These are phyloP conservation scores for Fundulus diaphanus DNA, from an alignment of 2,797 vertebrate genomes.

Conservation along the genomic window DNA sequence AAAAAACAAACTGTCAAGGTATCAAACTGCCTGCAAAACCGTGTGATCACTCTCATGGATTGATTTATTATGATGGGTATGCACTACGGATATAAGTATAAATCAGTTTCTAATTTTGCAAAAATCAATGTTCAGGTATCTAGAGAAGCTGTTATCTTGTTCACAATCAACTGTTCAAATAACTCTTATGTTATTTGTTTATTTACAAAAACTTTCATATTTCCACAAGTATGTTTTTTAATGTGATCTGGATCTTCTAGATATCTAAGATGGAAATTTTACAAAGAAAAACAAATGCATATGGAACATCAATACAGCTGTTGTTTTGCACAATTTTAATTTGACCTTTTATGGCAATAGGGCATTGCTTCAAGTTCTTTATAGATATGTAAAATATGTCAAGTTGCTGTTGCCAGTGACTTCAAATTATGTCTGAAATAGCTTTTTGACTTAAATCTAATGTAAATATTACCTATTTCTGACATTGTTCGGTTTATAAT, in stretches of 20 bases:
- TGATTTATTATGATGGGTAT: not conserved
- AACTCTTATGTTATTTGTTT: too few species aligned
- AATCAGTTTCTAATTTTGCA: too few species aligned
- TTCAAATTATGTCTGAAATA: not conserved
- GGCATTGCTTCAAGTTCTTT: not conserved
- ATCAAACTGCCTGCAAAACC: too few species aligned
- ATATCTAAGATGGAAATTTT: not conserved
- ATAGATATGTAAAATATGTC: not conserved
- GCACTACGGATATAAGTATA: too few species aligned
- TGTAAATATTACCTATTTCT: not conserved
- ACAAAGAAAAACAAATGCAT: not conserved
- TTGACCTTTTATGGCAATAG: not conserved
- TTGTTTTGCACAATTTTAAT: not conserved
- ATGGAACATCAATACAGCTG: not conserved
- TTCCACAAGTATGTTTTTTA: not conserved
- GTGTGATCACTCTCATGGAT: not conserved
- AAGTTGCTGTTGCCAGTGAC: not conserved
- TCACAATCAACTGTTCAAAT: not conserved
- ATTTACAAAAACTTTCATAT: too few species aligned
- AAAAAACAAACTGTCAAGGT: not conserved
- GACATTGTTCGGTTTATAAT: not conserved
- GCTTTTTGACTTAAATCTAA: not conserved
- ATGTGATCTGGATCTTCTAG: not conserved
- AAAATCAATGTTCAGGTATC: not conserved
- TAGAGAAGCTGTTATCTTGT: not conserved